These are phyloP conservation scores for Brachyopa scutellaris DNA, from an alignment of 2,888 invertebrate species.

Conservation along the genomic window DNA sequence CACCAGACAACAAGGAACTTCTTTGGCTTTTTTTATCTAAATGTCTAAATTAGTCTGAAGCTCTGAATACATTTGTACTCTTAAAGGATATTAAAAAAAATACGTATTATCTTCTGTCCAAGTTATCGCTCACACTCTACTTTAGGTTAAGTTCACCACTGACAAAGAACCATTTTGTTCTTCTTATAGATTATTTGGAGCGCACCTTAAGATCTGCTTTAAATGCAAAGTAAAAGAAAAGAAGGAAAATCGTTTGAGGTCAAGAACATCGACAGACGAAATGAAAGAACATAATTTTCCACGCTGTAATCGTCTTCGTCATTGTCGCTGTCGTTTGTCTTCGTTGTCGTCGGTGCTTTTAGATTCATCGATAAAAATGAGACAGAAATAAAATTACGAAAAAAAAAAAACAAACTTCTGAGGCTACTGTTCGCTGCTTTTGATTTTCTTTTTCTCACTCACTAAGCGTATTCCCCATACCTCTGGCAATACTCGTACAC, in stretches of 20 bases:
- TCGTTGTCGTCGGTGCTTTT: background rate
- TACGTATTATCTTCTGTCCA: no score
- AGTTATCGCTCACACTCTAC: no score
- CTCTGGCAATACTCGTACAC: background rate
- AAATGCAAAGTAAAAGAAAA: constrained; percentile 16
- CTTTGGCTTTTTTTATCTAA: no score
- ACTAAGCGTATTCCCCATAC: background rate
- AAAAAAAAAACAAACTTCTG: background rate
- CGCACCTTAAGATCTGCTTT: no score
- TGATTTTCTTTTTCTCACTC: constrained; percentile 9
- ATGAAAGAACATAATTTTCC: constrained; percentile 8
- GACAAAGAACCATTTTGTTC: no score
- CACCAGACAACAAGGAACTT: no score
- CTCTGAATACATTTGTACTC: no score
- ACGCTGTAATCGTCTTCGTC: background rate
- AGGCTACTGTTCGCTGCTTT: constrained; percentile 41
- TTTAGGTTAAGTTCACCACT: no score
- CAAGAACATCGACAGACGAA: constrained; percentile 20
- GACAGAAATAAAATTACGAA: constrained; percentile 21
- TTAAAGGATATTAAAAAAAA: no score
- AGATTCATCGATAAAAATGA: constrained; percentile 29
- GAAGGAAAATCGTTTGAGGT: constrained; percentile 24
- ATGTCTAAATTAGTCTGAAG: no score
- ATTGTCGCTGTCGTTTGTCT: background rate
- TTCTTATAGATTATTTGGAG: no score